These are phyloP conservation scores for Drosophila repletoides DNA, from an alignment of 1,140 invertebrate genomes.

Conservation along the genomic window DNA sequence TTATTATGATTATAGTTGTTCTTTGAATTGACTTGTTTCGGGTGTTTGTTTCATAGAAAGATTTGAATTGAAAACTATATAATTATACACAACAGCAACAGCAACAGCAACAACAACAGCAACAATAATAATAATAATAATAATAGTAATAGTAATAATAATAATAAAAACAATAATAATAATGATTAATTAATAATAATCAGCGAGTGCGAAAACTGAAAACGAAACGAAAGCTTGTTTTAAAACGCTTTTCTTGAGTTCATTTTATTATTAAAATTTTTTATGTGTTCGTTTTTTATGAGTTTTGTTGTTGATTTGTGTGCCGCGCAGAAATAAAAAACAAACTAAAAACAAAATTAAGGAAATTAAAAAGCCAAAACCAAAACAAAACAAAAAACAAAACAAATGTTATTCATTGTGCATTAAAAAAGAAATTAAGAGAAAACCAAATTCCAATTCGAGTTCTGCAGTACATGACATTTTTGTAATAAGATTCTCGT, in stretches of 20 bases:
- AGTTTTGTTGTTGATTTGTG: constrained; percentile 50
- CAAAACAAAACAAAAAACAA: constrained; percentile 28
- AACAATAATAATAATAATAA: no score
- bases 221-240: constrained; percentile 17
- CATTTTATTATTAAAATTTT: constrained; percentile 55
- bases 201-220: background rate
- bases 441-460: constrained; percentile 39
- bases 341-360: constrained; percentile 23
- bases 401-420: constrained; percentile 39
- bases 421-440: constrained; percentile 27
- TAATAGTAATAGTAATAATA: no score
- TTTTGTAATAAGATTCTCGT: constrained; percentile 46
- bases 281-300: constrained; percentile 57
- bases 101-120: no score
- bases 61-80: no score
- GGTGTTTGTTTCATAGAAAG: constrained; percentile 11
- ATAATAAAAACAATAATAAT: no score
- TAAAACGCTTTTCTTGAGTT: constrained; percentile 34
- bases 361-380: constrained; percentile 5
- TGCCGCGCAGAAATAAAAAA: constrained; percentile 25
- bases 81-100: no score
- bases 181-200: no score
- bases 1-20: background rate
- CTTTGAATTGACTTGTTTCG: constrained; percentile 4
- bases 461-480: constrained; percentile 62